Base-by-base conservation (phyloP, 2,888 invertebrate species). In the Cerastoderma edule region DNA sequence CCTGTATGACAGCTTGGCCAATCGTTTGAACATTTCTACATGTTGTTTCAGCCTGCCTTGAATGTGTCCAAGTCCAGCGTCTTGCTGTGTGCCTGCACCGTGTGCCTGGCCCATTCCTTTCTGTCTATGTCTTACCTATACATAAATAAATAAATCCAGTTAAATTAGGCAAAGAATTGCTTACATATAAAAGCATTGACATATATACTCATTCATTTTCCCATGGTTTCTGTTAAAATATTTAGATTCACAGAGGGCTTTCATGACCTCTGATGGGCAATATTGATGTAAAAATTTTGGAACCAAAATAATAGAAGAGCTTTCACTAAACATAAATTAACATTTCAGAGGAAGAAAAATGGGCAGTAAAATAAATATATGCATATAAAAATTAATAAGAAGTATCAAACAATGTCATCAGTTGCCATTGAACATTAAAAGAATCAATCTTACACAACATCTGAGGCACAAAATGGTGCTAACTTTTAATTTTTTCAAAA, bases 1-100 rank as follows among this genome's bases (percentile, higher is more conserved):
- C 46, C 95, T 94, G 89, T 95, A 95, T 3, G 94, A 90, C 24
- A 93, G 84, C 6, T 89, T 86, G n/a, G 93, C 92, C 19, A 93
- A 80, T 69, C 92, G 89, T 66, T 91, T 89, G 2, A 93, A 80
- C 30, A 91, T 89, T 35, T 86, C 84, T 3, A 92, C 80, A 72
- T 91, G 89, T 24, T 87, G 87, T 67, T 86, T 81, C 24, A 91
- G 78, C 68, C 85, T 85, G 5, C 85, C 83, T 32, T 86, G 85
- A 16, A 87, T 65, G 39, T 83, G 75, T 28, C 71, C 72, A 33
- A 83, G 60, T 28, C 84, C 67, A 33, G 84, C 75, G 22, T 72
- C 81, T 22, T 85, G 84, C 32, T 82, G 83, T n/a, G 84, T 60
- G 67, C 83, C 85, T 0, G 39, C 22, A 39, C 60, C 60, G 13